Conservation (phyloP, 2,113 vertebrate species). For the Tetraodon nigroviridis region DNA sequence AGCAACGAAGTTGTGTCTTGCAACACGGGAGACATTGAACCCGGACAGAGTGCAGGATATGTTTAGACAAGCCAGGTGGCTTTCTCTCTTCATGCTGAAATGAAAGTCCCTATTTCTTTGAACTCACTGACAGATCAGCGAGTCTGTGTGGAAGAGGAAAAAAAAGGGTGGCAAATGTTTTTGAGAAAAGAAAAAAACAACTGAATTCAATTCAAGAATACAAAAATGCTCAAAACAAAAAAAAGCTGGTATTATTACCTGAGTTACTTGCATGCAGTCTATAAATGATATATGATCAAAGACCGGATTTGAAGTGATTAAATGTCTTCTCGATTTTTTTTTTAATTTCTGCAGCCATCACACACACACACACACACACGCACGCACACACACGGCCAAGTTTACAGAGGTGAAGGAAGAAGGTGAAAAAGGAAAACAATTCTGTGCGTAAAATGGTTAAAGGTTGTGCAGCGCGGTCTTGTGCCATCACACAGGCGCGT, state of each 20-base stretch:
- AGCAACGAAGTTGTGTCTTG: slow-evolving; percentile 25
- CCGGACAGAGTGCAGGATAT: slow-evolving; percentile 47
- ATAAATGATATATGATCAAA: neutral
- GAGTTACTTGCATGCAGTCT: too few relatives aligned
- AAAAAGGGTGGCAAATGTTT: neutral
- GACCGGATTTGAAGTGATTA: neutral
- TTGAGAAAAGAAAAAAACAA: neutral
- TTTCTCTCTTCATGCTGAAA: slow-evolving; percentile 51
- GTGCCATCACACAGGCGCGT: slow-evolving; percentile 37
- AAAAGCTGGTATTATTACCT: neutral
- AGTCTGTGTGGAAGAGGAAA: slow-evolving; percentile 42
- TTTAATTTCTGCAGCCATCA: slow-evolving; percentile 1
- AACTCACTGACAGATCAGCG: slow-evolving; percentile 64
- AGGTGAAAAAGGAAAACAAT: slow-evolving; percentile 22
- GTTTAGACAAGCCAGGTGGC: slow-evolving; percentile 56
- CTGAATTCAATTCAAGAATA: slow-evolving; percentile 6
- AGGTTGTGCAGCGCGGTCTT: slow-evolving; percentile 32
- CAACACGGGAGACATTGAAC: slow-evolving; percentile 53
- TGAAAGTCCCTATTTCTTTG: slow-evolving; percentile 51
- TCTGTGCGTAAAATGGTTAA: neutral
- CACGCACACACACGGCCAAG: neutral
- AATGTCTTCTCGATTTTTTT: too few relatives aligned
- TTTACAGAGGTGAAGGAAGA: neutral
- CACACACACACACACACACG: neutral
- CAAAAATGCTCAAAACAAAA: slow-evolving; percentile 27